Percentiles rank a stretch among this genome's conserved stretches.
Conservation (phyloP, 2,888 invertebrate species). For the Oligia latruncula region DNA sequence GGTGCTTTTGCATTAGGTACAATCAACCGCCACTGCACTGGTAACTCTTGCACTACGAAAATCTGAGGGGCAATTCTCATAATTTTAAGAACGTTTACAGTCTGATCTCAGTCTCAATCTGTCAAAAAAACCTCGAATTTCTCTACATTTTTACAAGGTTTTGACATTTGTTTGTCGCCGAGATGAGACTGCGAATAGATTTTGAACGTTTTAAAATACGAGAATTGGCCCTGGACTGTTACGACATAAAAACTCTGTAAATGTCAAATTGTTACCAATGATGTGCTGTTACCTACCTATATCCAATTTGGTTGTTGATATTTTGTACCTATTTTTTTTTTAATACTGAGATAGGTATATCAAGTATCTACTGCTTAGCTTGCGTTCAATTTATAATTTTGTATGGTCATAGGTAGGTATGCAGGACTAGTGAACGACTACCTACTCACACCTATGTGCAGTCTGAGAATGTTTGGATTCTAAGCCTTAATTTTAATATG, state of each 20-base stretch:
- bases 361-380: conserved; percentile 3
- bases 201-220: no score
- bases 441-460: not conserved
- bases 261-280: not conserved
- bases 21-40: not conserved
- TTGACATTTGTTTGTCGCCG: no score
- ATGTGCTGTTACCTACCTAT: no score
- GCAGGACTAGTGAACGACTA: not conserved
- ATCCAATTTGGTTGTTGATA: not conserved
- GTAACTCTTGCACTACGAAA: not conserved
- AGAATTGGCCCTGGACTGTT: no score
- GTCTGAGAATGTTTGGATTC: not conserved
- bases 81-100: no score
- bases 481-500: not conserved
- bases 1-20: not conserved
- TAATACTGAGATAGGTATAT: not conserved
- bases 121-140: no score
- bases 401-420: not conserved
- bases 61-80: no score
- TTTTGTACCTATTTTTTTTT: not conserved
- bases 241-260: not conserved
- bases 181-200: no score
- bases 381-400: conserved; percentile 28
- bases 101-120: no score
- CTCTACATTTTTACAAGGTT: no score